phyloP scores from a whole-genome alignment of 2,888 invertebrate genomes.

The Osmoderma eremita region DNA sequence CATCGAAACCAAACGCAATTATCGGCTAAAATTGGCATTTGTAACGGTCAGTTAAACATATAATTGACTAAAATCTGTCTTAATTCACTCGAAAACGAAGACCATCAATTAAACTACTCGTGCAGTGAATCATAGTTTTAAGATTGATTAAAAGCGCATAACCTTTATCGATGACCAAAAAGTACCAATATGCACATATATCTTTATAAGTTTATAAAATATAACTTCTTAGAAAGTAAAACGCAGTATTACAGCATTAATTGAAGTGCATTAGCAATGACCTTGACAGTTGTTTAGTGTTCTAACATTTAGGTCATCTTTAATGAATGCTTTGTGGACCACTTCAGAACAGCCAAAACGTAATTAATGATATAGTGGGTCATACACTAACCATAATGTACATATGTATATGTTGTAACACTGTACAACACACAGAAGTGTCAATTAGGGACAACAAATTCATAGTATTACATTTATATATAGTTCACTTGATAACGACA shows the following conservation, averaged over 20 bases:
- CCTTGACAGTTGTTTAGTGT: slow-evolving; percentile 25
- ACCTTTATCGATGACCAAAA: neutral
- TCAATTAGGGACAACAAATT: slow-evolving; percentile 10
- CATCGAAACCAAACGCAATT: slow-evolving; percentile 4
- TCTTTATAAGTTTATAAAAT: too few species aligned
- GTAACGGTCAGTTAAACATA: slow-evolving; percentile 20
- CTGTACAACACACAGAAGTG: slow-evolving; percentile 1
- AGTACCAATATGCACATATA: too few species aligned
- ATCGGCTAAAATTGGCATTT: slow-evolving; percentile 16
- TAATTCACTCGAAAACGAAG: neutral
- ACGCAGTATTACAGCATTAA: neutral
- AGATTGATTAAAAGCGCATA: neutral
- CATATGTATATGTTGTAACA: slow-evolving; percentile 11
- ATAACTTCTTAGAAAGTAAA: neutral
- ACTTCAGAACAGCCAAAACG: slow-evolving; percentile 3
- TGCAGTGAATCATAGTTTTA: neutral
- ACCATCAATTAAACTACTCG: neutral
- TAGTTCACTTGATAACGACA: slow-evolving; percentile 5
- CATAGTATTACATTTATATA: slow-evolving; percentile 20
- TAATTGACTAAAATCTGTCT: slow-evolving; percentile 10
- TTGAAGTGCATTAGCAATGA: slow-evolving; percentile 26
- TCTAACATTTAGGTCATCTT: slow-evolving; percentile 24
- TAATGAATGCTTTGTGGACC: slow-evolving; percentile 13
- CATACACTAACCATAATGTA: slow-evolving; percentile 4
- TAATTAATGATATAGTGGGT: slow-evolving; percentile 23